Conservation (phyloP, 2,888 invertebrate species). For the Chironomus tentans region DNA sequence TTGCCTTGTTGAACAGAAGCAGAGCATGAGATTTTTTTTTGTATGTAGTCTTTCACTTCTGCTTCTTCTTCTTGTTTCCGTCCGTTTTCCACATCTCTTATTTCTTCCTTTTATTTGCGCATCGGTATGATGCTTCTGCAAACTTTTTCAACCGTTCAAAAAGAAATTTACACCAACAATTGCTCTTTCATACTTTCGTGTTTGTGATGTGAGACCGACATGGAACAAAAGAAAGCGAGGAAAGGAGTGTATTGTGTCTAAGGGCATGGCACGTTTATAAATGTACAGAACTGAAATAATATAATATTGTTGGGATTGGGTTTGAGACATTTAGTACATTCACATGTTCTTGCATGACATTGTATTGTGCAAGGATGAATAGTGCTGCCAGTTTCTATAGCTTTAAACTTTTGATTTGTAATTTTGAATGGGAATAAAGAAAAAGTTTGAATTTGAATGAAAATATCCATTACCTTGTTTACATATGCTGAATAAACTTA, state of each 20-base stretch:
- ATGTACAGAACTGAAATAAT: not conserved
- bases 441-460: too few relatives aligned
- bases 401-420: too few relatives aligned
- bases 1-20: conserved; percentile 14
- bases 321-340: not conserved
- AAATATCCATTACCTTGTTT: too few relatives aligned
- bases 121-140: not conserved
- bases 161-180: conserved; percentile 6
- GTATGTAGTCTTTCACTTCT: too few relatives aligned
- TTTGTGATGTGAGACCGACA: conserved; percentile 1
- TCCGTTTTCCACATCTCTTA: not conserved
- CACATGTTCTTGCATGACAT: not conserved
- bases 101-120: not conserved
- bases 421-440: too few relatives aligned
- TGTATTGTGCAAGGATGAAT: not conserved
- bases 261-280: not conserved
- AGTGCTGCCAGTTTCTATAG: too few relatives aligned
- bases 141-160: conserved; percentile 4
- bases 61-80: not conserved
- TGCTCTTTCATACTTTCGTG: not conserved
- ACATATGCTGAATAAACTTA: too few relatives aligned
- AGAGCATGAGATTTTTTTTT: conserved; percentile 6
- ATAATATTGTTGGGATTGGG: too few relatives aligned
- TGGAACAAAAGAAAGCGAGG: not conserved
- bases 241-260: not conserved